These are phyloP conservation scores for Amblyopsis rosae DNA, from an alignment of 2,113 vertebrate species.

Conservation along the genomic window DNA sequence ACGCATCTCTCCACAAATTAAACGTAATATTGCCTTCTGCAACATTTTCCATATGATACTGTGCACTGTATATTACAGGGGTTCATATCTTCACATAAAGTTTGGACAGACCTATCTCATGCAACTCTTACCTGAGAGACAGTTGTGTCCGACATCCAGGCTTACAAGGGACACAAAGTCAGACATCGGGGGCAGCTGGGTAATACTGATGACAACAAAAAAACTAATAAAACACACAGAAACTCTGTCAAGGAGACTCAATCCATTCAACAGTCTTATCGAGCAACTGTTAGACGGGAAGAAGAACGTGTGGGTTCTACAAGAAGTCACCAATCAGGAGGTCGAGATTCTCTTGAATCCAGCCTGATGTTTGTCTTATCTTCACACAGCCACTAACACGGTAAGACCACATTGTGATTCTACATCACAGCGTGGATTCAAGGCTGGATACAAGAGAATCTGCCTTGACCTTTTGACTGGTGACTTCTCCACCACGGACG, in stretches of 20 bases:
- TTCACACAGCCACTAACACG: too few relatives aligned
- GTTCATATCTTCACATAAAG: too few relatives aligned
- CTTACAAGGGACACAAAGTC: constrained; percentile 83
- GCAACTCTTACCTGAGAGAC: constrained; percentile 84
- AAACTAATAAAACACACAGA: constrained; percentile 39
- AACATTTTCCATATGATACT: too few relatives aligned
- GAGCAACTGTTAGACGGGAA: neutral
- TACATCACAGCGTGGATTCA: neutral
- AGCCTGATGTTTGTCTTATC: too few relatives aligned
- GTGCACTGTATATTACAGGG: too few relatives aligned
- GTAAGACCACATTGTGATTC: neutral
- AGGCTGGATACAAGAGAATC: too few relatives aligned
- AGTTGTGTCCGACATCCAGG: constrained; percentile 86
- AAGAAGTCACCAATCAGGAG: too few relatives aligned
- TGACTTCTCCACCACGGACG: too few relatives aligned
- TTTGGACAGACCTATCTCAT: neutral
- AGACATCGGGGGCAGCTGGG: constrained; percentile 79
- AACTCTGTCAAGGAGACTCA: neutral
- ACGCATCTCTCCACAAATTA: too few relatives aligned
- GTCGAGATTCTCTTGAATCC: too few relatives aligned
- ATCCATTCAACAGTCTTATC: neutral
- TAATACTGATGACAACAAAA: constrained; percentile 79
- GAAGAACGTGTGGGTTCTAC: neutral
- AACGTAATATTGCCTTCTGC: too few relatives aligned
- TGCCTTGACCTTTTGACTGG: too few relatives aligned